These are phyloP conservation scores for Luperina testacea DNA, from an alignment of 2,888 invertebrate species.

Conservation along the genomic window DNA sequence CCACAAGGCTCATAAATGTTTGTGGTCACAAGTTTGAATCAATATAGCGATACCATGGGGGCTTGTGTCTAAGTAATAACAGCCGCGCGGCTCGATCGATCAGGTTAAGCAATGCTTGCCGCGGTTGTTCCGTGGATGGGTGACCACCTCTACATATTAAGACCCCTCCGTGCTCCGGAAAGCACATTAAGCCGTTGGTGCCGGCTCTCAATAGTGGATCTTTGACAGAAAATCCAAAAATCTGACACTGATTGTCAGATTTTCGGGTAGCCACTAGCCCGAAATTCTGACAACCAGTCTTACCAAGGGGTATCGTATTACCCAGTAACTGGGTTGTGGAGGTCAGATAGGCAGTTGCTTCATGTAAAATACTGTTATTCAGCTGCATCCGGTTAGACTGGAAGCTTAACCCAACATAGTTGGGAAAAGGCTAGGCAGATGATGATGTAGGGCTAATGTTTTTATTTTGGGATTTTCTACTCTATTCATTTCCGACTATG, in stretches of 20 bases:
- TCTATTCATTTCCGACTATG: background rate
- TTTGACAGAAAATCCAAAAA: background rate
- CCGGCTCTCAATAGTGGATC: background rate
- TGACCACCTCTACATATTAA: background rate
- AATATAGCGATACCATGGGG: background rate
- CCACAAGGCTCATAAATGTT: slow-evolving; percentile 4
- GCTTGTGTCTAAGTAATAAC: background rate
- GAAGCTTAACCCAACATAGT: no score
- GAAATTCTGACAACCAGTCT: no score
- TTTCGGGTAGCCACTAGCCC: no score
- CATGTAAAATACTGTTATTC: no score
- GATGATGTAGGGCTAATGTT: background rate
- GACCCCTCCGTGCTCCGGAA: background rate
- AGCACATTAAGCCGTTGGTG: no score
- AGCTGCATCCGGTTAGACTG: no score
- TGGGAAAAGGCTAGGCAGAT: no score
- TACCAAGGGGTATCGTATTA: no score
- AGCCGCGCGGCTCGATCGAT: background rate
- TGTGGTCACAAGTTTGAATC: slow-evolving; percentile 21
- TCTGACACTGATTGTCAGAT: no score
- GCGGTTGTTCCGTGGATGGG: background rate
- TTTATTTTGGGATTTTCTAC: background rate
- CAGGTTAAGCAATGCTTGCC: background rate
- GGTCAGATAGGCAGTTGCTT: no score
- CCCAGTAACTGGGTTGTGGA: no score